Conservation (phyloP, 2,797 vertebrate species). For the Pipistrellus pygmaeus region DNA sequence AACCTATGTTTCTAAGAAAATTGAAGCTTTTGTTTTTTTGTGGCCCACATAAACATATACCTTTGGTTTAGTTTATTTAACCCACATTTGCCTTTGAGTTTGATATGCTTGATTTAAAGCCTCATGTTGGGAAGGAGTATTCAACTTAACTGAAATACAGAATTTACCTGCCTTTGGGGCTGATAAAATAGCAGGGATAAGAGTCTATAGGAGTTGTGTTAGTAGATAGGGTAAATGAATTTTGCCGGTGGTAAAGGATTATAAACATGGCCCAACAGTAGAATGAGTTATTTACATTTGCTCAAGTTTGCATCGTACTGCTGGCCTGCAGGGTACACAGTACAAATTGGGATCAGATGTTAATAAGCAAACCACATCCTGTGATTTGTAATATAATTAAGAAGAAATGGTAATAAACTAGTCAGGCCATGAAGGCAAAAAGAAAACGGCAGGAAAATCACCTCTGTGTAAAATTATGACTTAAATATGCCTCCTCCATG, state of each 20-base stretch:
- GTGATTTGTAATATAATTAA: constrained; percentile 10
- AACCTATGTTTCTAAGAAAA: too few species aligned
- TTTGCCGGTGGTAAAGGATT: background rate
- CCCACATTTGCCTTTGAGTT: too few species aligned
- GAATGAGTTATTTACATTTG: background rate
- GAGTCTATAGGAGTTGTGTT: background rate
- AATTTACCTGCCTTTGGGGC: background rate
- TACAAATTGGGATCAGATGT: constrained; percentile 8
- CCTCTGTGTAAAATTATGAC: constrained; percentile 14
- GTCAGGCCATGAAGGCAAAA: background rate
- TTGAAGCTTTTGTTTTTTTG: too few species aligned
- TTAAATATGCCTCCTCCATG: background rate
- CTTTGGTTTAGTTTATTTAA: too few species aligned
- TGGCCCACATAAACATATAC: too few species aligned
- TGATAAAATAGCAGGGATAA: background rate
- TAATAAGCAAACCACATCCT: constrained; percentile 25
- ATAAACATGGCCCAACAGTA: background rate
- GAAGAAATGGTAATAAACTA: background rate
- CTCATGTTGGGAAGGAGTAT: background rate
- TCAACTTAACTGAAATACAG: constrained; percentile 33
- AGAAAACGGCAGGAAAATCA: constrained; percentile 24
- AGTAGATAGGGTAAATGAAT: background rate
- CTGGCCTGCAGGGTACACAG: background rate
- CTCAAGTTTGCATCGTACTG: background rate
- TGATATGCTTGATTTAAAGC: background rate